Evolutionary conservation across 2,113 vertebrate genomes (phyloP), one percentile per base, ranked within the genome.

Genomic region (Anarhynchus alexandrinus): DNA sequence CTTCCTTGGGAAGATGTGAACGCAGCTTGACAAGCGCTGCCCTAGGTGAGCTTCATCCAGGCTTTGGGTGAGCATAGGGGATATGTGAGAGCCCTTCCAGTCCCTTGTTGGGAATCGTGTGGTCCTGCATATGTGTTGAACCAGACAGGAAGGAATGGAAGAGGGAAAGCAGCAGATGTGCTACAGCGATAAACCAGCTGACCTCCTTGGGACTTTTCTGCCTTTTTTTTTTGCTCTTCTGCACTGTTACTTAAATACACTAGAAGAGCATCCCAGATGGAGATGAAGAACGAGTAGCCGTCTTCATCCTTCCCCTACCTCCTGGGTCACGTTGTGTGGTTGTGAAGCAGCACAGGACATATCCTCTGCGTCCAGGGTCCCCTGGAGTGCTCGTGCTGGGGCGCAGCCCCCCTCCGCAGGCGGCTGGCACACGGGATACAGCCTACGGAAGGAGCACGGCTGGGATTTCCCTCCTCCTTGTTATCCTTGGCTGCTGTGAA

Each of bases 391-490:
- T 76, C 2, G 0, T 74, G 65, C 80, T 57, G 72, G 45, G 72
- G 43, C 23, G 0, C 86, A 49, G 32, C 5, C 14, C 64, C 51
- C 32, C 59, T 81, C 77, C 2, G 0, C 2, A 10, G 82, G 66
- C 71, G 90, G 51, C 83, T 93, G 86, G 84, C 87, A 45, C 30
- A 8, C 0, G 13, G 80, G 76, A 64, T 12, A 5, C 16, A 10
- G 90, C 19, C 52, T 6, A 0, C 36, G 82, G 62, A 87, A 61
- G 81, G 43, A 90, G 38, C 71, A 71, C 77, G 74, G 86, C 86
- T 93, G 88, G 90, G 61, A 76, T 94, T 94, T 95, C 83, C 72
- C 61, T 90, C 38, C 51, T 92, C 69, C 86, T 78, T 15, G 1
- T 93, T 74, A 47, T 88, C 43, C 64, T 96, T 95, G 95, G 95